A percentile compares a stretch with the other conserved stretches of the same genome.
Evolutionary conservation across 2,888 invertebrate genomes (phyloP).

Genomic region (Gymnoscelis rufifasciata): DNA sequence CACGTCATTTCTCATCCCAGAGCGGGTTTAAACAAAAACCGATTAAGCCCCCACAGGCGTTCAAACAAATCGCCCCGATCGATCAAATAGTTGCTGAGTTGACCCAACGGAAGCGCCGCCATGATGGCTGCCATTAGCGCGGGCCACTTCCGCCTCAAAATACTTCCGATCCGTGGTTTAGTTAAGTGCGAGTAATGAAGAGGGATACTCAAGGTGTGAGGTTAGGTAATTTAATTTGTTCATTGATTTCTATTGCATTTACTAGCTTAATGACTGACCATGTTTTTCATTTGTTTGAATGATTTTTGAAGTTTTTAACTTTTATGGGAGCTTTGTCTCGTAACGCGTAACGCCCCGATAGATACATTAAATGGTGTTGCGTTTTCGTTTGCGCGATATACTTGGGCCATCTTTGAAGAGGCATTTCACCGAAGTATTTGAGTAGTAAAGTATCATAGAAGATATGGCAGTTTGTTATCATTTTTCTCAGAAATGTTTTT

Average conservation of each 20-base stretch:
- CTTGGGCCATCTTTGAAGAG: no score
- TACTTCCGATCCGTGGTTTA: conserved; percentile 28
- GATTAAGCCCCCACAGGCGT: conserved; percentile 21
- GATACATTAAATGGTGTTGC: no score
- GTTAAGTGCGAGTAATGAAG: conserved; percentile 24
- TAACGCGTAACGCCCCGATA: no score
- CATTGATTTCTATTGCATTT: not conserved
- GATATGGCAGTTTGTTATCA: no score
- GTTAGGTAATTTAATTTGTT: conserved; percentile 2
- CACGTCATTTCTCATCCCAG: conserved; percentile 1
- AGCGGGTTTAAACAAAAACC: conserved; percentile 11
- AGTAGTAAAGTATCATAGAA: no score
- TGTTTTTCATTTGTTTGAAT: no score
- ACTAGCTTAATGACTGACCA: no score
- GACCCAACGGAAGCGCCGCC: conserved; percentile 41
- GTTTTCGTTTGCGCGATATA: no score
- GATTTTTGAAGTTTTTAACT: no score
- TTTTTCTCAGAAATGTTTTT: no score
- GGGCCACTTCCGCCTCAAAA: conserved; percentile 37
- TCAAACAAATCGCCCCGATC: conserved; percentile 31
- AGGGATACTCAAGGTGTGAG: conserved; percentile 1
- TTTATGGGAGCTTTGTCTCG: no score
- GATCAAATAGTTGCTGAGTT: conserved; percentile 44
- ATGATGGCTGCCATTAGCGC: conserved; percentile 48
- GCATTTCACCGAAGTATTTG: no score